Evolutionary conservation across 2,113 vertebrate species (phyloP), one percentile per base, ranked within the genome.

Genomic region (rat (Rattus norvegicus)): DNA sequence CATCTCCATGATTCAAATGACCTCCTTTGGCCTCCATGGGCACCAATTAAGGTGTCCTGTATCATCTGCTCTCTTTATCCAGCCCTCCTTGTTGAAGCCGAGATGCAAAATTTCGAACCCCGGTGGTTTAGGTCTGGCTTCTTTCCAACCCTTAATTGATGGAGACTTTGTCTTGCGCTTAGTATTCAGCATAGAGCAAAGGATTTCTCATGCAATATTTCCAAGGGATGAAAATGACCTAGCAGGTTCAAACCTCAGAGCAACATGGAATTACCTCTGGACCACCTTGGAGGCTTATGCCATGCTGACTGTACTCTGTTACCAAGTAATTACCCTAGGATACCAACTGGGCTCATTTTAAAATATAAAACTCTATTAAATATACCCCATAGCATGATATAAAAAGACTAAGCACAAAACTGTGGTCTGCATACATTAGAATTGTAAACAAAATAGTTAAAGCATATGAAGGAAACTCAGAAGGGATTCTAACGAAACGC

Each of bases 111-210:
- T 84, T 95, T 95, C 92, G 95, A 96, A 94, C 94, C 93, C 91
- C 24, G 84, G 95, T 95, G 96, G 94, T 96, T 95, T 95, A 91
- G 89, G 75, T 92, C 89, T 97, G 97, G 98, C 97, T 59, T 96
- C 52, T 69, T 94, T 96, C 96, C 97, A 98, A 95, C 52, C 36
- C 39, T 96, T 98, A 97, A 98, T 96, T 97, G 94, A 94, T 93
- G 87, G 87, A 94, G 92, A 91, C 89, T 97, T 95, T 95, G 94
- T 84, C 89, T 92, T 83, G 73, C 90, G 87, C 85, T 97, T 96
- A 95, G 69, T 56, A 92, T 97, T 96, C 95, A 97, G 86, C 65
- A 77, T 4, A 93, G 73, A 89, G 93, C 73, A 91, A 94, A 95
- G 93, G 39, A 85, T 88, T 92, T 94, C 92, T 95, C 59, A 54